phyloP scores from a whole-genome alignment of 2,113 vertebrate genomes.

The Cairina moschata region DNA sequence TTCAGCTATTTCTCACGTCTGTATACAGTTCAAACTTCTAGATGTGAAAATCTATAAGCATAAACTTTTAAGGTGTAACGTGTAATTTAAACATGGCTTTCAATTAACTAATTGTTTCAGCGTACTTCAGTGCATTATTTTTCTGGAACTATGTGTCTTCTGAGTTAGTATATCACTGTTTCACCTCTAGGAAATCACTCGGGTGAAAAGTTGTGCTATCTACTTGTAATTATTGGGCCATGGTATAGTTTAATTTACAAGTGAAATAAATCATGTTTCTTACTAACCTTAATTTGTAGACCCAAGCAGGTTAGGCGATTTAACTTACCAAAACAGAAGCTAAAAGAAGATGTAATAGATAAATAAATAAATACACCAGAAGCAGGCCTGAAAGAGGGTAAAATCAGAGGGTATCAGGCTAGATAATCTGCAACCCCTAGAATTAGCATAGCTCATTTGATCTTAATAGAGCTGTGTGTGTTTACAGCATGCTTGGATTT shows the following conservation, averaged over 20 bases:
- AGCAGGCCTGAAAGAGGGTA: not conserved
- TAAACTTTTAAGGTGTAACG: not conserved
- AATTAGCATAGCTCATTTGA: not conserved
- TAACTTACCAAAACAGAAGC: not conserved
- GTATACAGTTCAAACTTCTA: fast-evolving
- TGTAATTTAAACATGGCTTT: not conserved
- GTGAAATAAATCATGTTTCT: not conserved
- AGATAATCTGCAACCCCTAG: not conserved
- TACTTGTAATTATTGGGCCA: not conserved
- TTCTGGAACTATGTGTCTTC: not conserved
- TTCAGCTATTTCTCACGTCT: not conserved
- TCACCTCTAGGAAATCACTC: not conserved
- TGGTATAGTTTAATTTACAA: not conserved
- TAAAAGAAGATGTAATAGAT: not conserved
- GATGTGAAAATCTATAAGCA: not conserved
- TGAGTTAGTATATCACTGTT: not conserved
- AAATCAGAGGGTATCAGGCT: not conserved
- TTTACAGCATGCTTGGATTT: not conserved
- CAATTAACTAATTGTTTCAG: not conserved
- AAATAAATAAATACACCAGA: not conserved
- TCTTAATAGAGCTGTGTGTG: not conserved
- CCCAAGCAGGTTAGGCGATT: not conserved
- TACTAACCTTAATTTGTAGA: not conserved
- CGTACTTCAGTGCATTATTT: not conserved
- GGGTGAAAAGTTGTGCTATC: not conserved